Conservation (phyloP, 1,140 invertebrate genomes). For the Lutraria rhynchaena region DNA sequence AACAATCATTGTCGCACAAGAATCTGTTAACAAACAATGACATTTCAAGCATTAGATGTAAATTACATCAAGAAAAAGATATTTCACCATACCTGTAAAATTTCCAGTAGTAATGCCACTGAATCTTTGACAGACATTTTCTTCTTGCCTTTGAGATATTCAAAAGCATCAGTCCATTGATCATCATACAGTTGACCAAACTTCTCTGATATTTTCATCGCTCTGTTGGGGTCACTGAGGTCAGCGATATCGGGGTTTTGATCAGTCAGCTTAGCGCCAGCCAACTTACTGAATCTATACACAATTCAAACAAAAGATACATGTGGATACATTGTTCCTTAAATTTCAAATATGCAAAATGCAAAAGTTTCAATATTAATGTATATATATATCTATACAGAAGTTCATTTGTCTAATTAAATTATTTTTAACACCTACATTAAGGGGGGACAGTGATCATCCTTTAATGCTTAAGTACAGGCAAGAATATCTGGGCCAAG, state of each 20-base stretch:
- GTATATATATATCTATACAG: too few relatives aligned
- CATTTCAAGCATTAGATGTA: background rate
- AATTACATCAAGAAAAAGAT: background rate
- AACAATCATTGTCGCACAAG: background rate
- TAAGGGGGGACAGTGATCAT: too few relatives aligned
- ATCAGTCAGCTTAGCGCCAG: background rate
- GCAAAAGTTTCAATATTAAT: too few relatives aligned
- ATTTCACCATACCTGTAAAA: slow-evolving; percentile 1
- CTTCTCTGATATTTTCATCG: slow-evolving; percentile 54
- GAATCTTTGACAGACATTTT: slow-evolving; percentile 9
- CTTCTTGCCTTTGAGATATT: slow-evolving; percentile 32
- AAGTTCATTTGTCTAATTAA: too few relatives aligned
- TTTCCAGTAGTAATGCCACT: background rate
- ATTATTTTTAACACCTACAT: too few relatives aligned
- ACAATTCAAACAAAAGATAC: too few relatives aligned
- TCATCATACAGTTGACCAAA: slow-evolving; percentile 56
- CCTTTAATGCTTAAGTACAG: too few relatives aligned
- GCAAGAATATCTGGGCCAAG: too few relatives aligned
- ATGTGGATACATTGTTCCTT: too few relatives aligned
- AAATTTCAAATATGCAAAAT: too few relatives aligned
- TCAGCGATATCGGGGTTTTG: slow-evolving; percentile 39
- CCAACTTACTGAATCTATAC: slow-evolving; percentile 2
- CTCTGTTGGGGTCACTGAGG: slow-evolving; percentile 56
- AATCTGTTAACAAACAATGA: background rate
- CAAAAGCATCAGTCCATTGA: slow-evolving; percentile 59